A percentile compares a stretch with the other conserved stretches of the same genome.
Evolutionary conservation across 2,888 invertebrate species (phyloP).

Genomic region (Resseliella maxima): DNA sequence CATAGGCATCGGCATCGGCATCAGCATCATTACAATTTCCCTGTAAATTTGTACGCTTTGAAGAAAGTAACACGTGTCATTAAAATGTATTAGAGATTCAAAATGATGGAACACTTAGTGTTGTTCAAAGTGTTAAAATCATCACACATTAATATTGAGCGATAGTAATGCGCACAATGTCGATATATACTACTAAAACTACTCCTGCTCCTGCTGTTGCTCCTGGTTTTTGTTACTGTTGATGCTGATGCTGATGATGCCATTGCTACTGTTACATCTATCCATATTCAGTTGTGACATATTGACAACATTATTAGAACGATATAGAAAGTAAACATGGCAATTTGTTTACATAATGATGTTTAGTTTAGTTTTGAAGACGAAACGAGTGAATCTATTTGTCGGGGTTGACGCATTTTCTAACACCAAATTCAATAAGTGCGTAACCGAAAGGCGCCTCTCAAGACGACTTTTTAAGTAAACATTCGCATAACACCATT

Average conservation of each 20-base stretch:
- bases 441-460: not conserved
- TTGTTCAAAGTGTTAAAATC: conserved; percentile 46
- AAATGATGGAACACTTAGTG: conserved; percentile 44
- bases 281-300: conserved; percentile 51
- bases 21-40: not conserved
- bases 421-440: conserved; percentile 28
- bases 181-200: too few relatives aligned
- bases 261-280: not conserved
- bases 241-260: not conserved
- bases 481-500: conserved; percentile 49
- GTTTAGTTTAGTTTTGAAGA: conserved; percentile 44
- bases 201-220: not conserved
- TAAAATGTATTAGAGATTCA: conserved; percentile 51
- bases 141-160: not conserved
- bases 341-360: conserved; percentile 53
- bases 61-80: conserved; percentile 48
- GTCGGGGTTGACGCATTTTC: conserved; percentile 25
- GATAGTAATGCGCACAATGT: too few relatives aligned
- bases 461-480: conserved; percentile 45
- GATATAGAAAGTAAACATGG: conserved; percentile 38
- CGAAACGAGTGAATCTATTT: not conserved
- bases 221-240: too few relatives aligned
- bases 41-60: not conserved
- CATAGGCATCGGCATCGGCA: not conserved
- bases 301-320: conserved; percentile 55